Evolutionary conservation across 2,113 vertebrate species (phyloP).

Genomic region (Micronisus gabar): DNA sequence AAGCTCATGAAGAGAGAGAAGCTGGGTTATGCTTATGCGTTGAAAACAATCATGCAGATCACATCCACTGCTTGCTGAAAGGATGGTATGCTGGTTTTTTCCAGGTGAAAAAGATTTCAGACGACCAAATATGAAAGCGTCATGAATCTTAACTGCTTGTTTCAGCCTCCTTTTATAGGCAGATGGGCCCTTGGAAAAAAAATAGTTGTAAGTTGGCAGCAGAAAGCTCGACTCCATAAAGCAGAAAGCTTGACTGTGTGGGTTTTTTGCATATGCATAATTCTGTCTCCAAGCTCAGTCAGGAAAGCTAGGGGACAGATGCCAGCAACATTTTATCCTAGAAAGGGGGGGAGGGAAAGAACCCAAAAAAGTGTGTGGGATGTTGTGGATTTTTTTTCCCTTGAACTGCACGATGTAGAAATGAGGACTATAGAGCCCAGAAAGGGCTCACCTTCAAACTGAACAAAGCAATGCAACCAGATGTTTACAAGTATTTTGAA

Average conservation of each 20-base stretch:
- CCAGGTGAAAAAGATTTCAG: neutral
- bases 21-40: neutral
- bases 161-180: conserved; percentile 45
- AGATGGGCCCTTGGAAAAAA: conserved; percentile 10
- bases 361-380: conserved; percentile 1
- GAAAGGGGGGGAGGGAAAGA: neutral
- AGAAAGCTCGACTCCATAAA: neutral
- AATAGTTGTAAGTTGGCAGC: conserved; percentile 41
- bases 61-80: neutral
- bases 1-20: neutral
- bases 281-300: conserved; percentile 44
- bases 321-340: conserved; percentile 53
- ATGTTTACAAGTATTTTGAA: neutral
- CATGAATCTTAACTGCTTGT: neutral
- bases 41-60: neutral
- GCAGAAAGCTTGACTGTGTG: conserved; percentile 46
- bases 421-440: neutral
- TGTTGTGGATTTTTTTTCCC: neutral
- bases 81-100: neutral
- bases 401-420: neutral
- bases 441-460: neutral
- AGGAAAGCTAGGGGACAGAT: conserved; percentile 41
- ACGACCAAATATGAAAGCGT: neutral
- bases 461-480: neutral
- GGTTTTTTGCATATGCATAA: conserved; percentile 41